Evolutionary conservation across 2,888 invertebrate genomes (phyloP), one percentile per base, ranked within the genome.

Genomic region (Clistopyga incitator): DNA sequence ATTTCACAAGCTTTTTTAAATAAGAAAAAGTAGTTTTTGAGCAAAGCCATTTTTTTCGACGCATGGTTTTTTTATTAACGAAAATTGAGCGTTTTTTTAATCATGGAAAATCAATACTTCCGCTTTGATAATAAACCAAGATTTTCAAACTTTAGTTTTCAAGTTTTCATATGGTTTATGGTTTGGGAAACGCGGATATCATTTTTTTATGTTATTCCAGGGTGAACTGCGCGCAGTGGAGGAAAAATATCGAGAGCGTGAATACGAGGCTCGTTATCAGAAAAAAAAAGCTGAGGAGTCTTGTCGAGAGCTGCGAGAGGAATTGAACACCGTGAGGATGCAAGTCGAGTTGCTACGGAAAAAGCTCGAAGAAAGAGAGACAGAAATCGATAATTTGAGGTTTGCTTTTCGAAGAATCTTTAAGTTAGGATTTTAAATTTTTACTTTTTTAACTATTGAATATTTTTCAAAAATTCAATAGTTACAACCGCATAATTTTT

Each of bases 351-450:
- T 91, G 20, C 78, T 92, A 34, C 85, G 88, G 11, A 88, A 81
- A 71, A 91, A 88, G 52, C 79, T 93, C 25, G 89, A 88, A 0
- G 91, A 92, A 74, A 88, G 90, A n/a, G 92, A 93, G 61, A 88
- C 89, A 15, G 92, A 91, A 78, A 89, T 93, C 25, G 87, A 90
- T 50, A 87, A 84, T n/a, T 80, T 91, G 3, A 91, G 87, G 91
- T 91, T 20, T 18, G 64, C 29, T 3, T 13, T 38, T 11, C 10
- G 34, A 23, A 13, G 15, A 67, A 38, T n/a, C n/a, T n/a, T n/a
- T n/a, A n/a, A n/a, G n/a, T n/a, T n/a, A n/a, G n/a, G n/a, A 11
- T 20, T 20, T 13, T 20, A 4, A 0, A 18, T 18, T 54, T 20
- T 34, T 38, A 1, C 29, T 3, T 29, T 3, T 29, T 29, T 29